Evolutionary conservation across 2,888 invertebrate species (phyloP).

Genomic region (Brenthis hecate): DNA sequence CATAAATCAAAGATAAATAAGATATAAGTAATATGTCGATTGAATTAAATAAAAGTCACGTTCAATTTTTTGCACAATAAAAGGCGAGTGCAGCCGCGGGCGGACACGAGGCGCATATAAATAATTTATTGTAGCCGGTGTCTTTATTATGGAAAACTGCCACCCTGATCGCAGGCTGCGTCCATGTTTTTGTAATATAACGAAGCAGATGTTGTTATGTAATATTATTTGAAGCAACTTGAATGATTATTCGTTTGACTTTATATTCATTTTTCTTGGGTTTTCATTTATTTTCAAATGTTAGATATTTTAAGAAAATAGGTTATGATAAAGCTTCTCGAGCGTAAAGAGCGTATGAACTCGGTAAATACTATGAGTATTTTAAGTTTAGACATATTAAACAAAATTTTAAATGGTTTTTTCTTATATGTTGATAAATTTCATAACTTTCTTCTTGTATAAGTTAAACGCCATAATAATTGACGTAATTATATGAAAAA

Average conservation of each 20-base stretch:
- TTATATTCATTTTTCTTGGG: too few relatives aligned
- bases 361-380: too few relatives aligned
- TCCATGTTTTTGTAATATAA: background rate
- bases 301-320: too few relatives aligned
- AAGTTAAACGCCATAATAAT: too few relatives aligned
- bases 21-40: background rate
- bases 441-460: too few relatives aligned
- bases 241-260: background rate
- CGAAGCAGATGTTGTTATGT: background rate
- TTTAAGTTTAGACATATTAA: too few relatives aligned
- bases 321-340: too few relatives aligned
- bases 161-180: constrained; percentile 24
- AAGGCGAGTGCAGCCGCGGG: constrained; percentile 36
- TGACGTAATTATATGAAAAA: too few relatives aligned
- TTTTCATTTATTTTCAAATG: too few relatives aligned
- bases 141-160: constrained; percentile 33
- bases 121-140: constrained; percentile 32
- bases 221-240: background rate
- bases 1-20: background rate
- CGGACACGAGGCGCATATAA: constrained; percentile 33
- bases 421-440: too few relatives aligned
- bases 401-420: too few relatives aligned
- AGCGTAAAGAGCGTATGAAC: too few relatives aligned
- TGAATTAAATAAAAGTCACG: constrained; percentile 20
- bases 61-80: constrained; percentile 26